Conservation (phyloP, 2,888 invertebrate genomes). For the Sylvicola cinctus region DNA sequence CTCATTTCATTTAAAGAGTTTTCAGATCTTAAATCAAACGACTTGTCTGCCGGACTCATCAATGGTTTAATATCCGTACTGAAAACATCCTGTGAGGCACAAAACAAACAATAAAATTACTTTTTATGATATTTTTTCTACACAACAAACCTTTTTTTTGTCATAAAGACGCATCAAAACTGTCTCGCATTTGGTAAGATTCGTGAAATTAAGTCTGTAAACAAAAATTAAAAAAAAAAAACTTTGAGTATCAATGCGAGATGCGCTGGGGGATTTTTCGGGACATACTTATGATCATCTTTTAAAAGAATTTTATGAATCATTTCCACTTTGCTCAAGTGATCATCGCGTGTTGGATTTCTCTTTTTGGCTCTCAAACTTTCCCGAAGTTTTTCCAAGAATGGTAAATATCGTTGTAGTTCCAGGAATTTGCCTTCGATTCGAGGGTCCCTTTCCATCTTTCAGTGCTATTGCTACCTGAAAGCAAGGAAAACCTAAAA, state of each 20-base stretch:
- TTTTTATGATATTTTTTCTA: too few relatives aligned
- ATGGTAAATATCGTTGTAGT: slow-evolving; percentile 51
- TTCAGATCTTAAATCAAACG: too few relatives aligned
- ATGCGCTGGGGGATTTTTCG: background rate
- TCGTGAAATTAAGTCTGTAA: slow-evolving; percentile 14
- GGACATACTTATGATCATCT: slow-evolving; percentile 11
- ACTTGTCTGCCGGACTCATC: too few relatives aligned
- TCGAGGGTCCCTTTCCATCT: too few relatives aligned
- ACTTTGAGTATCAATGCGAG: background rate
- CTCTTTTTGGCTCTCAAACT: slow-evolving; percentile 29
- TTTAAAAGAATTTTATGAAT: slow-evolving; percentile 13
- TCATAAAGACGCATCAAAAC: slow-evolving; percentile 14
- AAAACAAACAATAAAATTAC: too few relatives aligned
- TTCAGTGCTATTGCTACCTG: too few relatives aligned
- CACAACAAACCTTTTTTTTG: slow-evolving; percentile 14
- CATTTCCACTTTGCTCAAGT: slow-evolving; percentile 15
- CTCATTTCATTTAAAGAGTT: too few relatives aligned
- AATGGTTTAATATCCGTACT: too few relatives aligned
- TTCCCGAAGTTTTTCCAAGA: slow-evolving; percentile 45
- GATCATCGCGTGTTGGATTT: slow-evolving; percentile 12
- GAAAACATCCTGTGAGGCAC: too few relatives aligned
- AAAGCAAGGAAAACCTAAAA: too few relatives aligned
- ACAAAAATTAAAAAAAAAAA: slow-evolving; percentile 4
- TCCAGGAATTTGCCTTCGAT: slow-evolving; percentile 36
- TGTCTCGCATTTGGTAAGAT: slow-evolving; percentile 15